These are phyloP conservation scores for Mylabris sibirica DNA, from an alignment of 2,888 invertebrate genomes.

Conservation along the genomic window DNA sequence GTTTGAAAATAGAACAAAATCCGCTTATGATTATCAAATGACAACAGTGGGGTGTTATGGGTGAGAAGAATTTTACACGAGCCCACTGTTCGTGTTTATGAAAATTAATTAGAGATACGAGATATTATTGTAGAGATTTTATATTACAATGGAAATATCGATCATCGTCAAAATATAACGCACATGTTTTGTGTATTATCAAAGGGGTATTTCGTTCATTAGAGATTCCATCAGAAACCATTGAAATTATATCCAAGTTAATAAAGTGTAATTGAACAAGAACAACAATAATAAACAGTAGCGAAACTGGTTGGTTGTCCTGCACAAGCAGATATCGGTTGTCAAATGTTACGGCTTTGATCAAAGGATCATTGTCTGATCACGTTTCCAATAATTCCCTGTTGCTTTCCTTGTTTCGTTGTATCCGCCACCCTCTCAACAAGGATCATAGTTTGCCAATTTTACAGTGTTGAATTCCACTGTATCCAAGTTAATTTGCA, in stretches of 20 bases:
- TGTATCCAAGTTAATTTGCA: conserved; percentile 20
- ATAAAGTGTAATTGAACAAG: conserved; percentile 27
- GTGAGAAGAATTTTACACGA: not conserved
- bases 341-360: conserved; percentile 32
- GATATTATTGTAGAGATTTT: conserved; percentile 18
- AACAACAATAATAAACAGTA: conserved; percentile 32
- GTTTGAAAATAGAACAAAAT: conserved; percentile 36
- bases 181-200: conserved; percentile 11
- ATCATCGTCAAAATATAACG: conserved; percentile 12
- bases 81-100: conserved; percentile 31
- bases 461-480: conserved; percentile 6
- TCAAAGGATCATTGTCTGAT: conserved; percentile 31
- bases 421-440: conserved; percentile 14
- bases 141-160: not conserved
- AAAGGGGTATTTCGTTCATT: conserved; percentile 30
- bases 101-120: conserved; percentile 35
- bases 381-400: conserved; percentile 25
- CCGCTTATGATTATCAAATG: conserved; percentile 42
- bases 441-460: conserved; percentile 12
- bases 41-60: not conserved
- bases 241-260: conserved; percentile 30
- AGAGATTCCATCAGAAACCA: conserved; percentile 24
- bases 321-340: conserved; percentile 36
- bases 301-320: conserved; percentile 28
- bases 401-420: not conserved